Evolutionary conservation across 2,797 vertebrate genomes (phyloP), one percentile per base, ranked within the genome.

Genomic region (Rhabdophis nuchalis): DNA sequence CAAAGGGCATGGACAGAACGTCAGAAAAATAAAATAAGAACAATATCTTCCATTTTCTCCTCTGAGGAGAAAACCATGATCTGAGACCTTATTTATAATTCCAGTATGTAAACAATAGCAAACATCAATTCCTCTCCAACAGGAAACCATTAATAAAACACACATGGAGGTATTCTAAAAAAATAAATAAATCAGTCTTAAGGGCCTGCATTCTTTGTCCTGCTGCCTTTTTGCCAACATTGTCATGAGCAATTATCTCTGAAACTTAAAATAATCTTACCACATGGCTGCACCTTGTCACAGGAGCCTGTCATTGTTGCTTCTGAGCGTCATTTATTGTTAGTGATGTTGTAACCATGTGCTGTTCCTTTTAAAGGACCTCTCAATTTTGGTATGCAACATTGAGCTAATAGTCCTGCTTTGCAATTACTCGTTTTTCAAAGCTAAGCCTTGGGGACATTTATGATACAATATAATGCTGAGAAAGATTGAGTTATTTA

Each of bases 231-330:
- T 72, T 52, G 41, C 54, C 57, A 77, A 92, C 41, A 88, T 92
- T 88, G 54, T 92, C 91, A 82, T 58, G 8, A 92, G 27, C 86
- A 91, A 91, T 91, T 88, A 91, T 88, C 54, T 91, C 54, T 57
- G 86, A 88, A 88, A 82, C 29, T 50, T 53, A 50, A 88, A 57
- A 41, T 41, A 23, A 58, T 88, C 86, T 88, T 91, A 88, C 57
- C 86, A 91, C 64, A 91, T 82, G 86, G 46, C 86, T 88, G 85
- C 64, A 58, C 41, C 36, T 77, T 58, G 53, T 72, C 61, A 91
- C 54, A 57, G 10, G 41, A 77, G 64, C 29, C 86, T 82, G 4
- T 29, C 23, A 50, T 72, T 46, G 60, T 58, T 82, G 50, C 54
- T 57, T 50, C 36, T 58, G 85, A 86, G 46, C 25, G 3, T 86